These are phyloP conservation scores for Natator depressus DNA, from an alignment of 2,113 vertebrate genomes.

Conservation along the genomic window DNA sequence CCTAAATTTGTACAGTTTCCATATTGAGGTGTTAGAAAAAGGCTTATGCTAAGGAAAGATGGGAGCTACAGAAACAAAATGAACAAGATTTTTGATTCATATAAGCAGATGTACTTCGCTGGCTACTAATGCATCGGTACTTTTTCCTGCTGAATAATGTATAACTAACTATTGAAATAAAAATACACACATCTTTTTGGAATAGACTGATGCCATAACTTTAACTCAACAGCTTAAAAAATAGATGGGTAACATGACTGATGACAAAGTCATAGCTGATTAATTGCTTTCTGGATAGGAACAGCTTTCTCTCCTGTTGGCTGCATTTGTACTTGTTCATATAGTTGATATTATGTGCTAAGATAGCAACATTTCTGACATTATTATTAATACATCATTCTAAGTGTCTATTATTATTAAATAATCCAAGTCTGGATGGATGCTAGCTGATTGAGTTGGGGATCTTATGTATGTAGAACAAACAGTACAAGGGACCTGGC, in stretches of 20 bases:
- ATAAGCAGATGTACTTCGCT: not conserved
- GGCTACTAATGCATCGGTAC: not conserved
- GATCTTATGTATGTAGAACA: not conserved
- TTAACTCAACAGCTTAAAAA: constrained; percentile 20
- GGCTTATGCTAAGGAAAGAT: not conserved
- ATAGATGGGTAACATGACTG: not conserved
- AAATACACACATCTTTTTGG: not conserved
- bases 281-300: not conserved
- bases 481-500: not conserved
- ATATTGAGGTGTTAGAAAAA: not conserved
- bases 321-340: not conserved
- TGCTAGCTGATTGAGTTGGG: not conserved
- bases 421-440: not conserved
- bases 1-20: not conserved
- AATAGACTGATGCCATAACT: not conserved
- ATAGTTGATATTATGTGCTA: not conserved
- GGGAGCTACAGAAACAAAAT: not conserved
- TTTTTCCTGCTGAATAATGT: not conserved
- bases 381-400: not conserved
- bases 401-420: not conserved
- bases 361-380: not conserved
- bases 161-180: not conserved
- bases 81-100: not conserved
- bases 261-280: not conserved
- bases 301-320: not conserved